These are phyloP conservation scores for Bembecia ichneumoniformis DNA, from an alignment of 2,888 invertebrate genomes.

Conservation along the genomic window DNA sequence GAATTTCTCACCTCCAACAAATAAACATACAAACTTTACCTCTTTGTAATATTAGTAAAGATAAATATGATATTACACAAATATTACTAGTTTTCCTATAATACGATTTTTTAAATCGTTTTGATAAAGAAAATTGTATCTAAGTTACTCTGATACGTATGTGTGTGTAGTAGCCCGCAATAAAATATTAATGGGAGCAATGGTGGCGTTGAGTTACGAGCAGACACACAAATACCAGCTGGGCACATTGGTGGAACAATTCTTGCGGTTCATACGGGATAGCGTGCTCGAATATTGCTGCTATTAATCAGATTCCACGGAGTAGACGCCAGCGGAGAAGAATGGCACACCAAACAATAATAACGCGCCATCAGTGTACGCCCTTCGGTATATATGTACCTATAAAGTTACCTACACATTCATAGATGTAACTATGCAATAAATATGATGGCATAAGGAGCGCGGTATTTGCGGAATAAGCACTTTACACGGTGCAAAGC, in stretches of 20 bases:
- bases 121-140: too few relatives aligned
- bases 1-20: too few relatives aligned
- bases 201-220: conserved; percentile 19
- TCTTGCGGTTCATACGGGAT: conserved; percentile 38
- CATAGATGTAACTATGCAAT: neutral
- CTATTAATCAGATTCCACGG: conserved; percentile 56
- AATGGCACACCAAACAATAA: conserved; percentile 50
- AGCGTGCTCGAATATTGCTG: conserved; percentile 49
- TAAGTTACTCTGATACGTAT: too few relatives aligned
- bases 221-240: conserved; percentile 19
- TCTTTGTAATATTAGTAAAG: too few relatives aligned
- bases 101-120: too few relatives aligned
- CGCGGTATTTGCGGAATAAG: neutral
- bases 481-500: neutral
- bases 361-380: conserved; percentile 12
- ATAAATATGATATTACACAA: too few relatives aligned
- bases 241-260: conserved; percentile 28
- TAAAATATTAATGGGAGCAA: conserved; percentile 24
- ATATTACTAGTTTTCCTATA: too few relatives aligned
- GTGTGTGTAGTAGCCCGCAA: conserved; percentile 10
- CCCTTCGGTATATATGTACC: conserved; percentile 6
- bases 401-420: neutral
- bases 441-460: neutral
- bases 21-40: too few relatives aligned
- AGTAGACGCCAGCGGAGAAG: conserved; percentile 31